phyloP scores from a whole-genome alignment of 2,888 invertebrate species.

The Muscina levida region DNA sequence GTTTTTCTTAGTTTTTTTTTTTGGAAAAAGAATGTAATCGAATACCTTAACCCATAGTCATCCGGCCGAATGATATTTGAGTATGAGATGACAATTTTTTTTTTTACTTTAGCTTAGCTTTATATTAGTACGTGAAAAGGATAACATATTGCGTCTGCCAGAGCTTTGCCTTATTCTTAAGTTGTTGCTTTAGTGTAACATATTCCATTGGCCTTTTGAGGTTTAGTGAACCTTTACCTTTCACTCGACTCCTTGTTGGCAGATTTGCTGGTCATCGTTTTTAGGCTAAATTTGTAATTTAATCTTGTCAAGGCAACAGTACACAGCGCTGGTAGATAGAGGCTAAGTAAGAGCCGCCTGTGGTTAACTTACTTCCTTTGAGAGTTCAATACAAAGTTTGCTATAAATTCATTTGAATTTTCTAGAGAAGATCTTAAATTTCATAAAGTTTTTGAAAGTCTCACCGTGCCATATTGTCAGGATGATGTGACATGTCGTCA shows the following conservation, averaged over 20 bases:
- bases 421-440: background rate
- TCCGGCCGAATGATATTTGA: conserved; percentile 60
- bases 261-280: background rate
- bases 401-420: background rate
- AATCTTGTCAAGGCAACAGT: conserved; percentile 10
- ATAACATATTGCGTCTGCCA: conserved; percentile 60
- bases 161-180: background rate
- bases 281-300: background rate
- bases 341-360: conserved; percentile 46
- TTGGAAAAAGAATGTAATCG: conserved; percentile 55
- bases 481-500: too few relatives aligned
- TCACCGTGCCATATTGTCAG: too few relatives aligned
- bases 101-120: too few relatives aligned
- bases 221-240: conserved; percentile 35
- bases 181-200: conserved; percentile 8
- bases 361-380: conserved; percentile 59
- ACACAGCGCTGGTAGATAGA: background rate
- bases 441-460: background rate
- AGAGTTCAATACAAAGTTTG: conserved; percentile 21
- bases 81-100: conserved; percentile 17
- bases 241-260: background rate
- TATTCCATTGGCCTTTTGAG: background rate
- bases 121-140: conserved; percentile 39
- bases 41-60: conserved; percentile 66
- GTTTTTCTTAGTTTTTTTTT: too few relatives aligned